These are phyloP conservation scores for Tretioscincus oriximinensis DNA, from an alignment of 2,113 vertebrate genomes.

Conservation along the genomic window DNA sequence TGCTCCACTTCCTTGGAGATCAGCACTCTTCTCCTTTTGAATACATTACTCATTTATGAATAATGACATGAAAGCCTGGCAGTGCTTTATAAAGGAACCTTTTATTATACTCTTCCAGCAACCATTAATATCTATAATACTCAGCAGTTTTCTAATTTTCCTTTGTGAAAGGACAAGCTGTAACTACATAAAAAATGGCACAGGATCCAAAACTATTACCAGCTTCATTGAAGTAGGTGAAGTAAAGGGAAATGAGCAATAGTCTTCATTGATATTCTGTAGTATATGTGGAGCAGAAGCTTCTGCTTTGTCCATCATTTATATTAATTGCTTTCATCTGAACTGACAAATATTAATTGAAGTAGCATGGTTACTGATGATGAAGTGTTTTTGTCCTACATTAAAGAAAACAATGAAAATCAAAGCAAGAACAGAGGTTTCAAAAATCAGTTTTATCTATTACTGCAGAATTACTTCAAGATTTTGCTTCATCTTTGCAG, in stretches of 20 bases:
- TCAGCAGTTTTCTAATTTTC: slow-evolving; percentile 73
- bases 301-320: slow-evolving; percentile 34
- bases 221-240: slow-evolving; percentile 58
- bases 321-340: slow-evolving; percentile 21
- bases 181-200: slow-evolving; percentile 59
- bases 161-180: slow-evolving; percentile 66
- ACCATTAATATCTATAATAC: slow-evolving; percentile 69
- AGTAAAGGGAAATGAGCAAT: slow-evolving; percentile 53
- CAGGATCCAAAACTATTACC: slow-evolving; percentile 54
- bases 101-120: slow-evolving; percentile 70
- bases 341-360: slow-evolving; percentile 52
- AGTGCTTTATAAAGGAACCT: slow-evolving; percentile 53
- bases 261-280: slow-evolving; percentile 9
- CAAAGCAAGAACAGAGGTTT: background rate
- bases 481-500: background rate
- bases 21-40: slow-evolving; percentile 57
- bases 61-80: slow-evolving; percentile 72
- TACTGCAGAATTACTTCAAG: background rate
- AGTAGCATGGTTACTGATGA: background rate
- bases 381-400: slow-evolving; percentile 5
- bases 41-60: slow-evolving; percentile 67
- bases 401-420: slow-evolving; percentile 12
- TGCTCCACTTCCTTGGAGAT: slow-evolving; percentile 56
- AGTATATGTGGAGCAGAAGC: slow-evolving; percentile 3
- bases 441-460: slow-evolving; percentile 4